These are phyloP conservation scores for Buathra laborator DNA, from an alignment of 2,888 invertebrate species.

Conservation along the genomic window DNA sequence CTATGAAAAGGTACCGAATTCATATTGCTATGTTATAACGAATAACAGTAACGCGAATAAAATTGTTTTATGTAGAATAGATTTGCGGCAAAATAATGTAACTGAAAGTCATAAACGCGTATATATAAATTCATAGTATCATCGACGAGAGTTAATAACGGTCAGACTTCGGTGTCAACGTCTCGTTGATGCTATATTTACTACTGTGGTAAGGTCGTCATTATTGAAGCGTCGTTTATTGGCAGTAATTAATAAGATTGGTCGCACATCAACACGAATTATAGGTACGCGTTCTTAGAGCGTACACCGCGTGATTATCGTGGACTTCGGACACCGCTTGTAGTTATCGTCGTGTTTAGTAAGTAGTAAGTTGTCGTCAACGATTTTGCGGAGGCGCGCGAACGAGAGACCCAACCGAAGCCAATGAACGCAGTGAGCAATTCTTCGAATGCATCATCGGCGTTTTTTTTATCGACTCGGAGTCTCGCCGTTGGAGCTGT, in stretches of 20 bases:
- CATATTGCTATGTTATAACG: too few relatives aligned
- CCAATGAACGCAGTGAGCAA: slow-evolving; percentile 50
- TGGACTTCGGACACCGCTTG: slow-evolving; percentile 53
- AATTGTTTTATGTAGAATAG: too few relatives aligned
- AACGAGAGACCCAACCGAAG: slow-evolving; percentile 14
- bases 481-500: slow-evolving; percentile 2
- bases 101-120: background rate
- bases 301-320: slow-evolving; percentile 6
- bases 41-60: too few relatives aligned
- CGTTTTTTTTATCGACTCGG: slow-evolving; percentile 4
- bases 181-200: slow-evolving; percentile 2
- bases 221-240: slow-evolving; percentile 42
- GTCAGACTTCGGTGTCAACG: slow-evolving; percentile 38
- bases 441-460: slow-evolving; percentile 37
- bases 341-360: background rate
- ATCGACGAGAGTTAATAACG: slow-evolving; percentile 28
- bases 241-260: slow-evolving; percentile 59
- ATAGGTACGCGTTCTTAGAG: slow-evolving; percentile 3
- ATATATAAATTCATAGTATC: slow-evolving; percentile 9
- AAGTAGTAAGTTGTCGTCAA: background rate
- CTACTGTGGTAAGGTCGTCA: background rate
- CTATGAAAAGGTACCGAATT: too few relatives aligned
- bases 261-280: slow-evolving; percentile 19
- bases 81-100: too few relatives aligned
- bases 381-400: background rate